A percentile compares a stretch with the other conserved stretches of the same genome.
Conservation (phyloP, 2,888 invertebrate genomes). For the Dermolepida albohirtum region DNA sequence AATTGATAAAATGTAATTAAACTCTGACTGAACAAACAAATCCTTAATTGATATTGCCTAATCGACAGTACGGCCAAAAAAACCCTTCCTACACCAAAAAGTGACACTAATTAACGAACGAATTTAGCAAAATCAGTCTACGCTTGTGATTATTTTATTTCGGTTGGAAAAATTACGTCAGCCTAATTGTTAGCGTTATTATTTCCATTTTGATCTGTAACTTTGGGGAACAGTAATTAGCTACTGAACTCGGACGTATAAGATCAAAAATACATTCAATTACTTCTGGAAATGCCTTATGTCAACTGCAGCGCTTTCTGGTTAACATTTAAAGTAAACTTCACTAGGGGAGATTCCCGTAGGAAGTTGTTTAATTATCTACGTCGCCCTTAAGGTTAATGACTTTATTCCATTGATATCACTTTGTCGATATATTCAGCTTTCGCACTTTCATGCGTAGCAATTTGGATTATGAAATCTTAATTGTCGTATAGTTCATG, state of each 20-base stretch:
- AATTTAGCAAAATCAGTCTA: not conserved
- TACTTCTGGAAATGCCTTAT: conserved; percentile 6
- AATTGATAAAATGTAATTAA: conserved; percentile 21
- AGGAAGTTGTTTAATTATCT: conserved; percentile 20
- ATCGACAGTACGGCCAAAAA: conserved; percentile 15
- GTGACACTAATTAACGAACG: conserved; percentile 11
- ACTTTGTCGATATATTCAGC: not conserved
- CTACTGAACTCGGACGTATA: too few species aligned
- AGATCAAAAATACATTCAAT: conserved; percentile 12
- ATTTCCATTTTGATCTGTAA: too few species aligned
- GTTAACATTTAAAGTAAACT: conserved; percentile 19
- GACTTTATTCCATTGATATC: conserved; percentile 6
- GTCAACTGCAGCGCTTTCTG: conserved; percentile 15
- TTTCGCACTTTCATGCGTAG: too few species aligned
- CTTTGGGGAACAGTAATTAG: too few species aligned
- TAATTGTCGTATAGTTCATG: too few species aligned
- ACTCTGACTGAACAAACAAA: conserved; percentile 20
- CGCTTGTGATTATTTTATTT: conserved; percentile 7
- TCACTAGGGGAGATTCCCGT: not conserved
- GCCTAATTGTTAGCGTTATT: too few species aligned
- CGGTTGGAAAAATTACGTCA: too few species aligned
- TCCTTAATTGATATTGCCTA: conserved; percentile 17
- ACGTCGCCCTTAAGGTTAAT: conserved; percentile 13
- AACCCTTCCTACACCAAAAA: not conserved
- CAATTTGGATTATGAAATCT: too few species aligned